Percentiles rank a stretch among this genome's conserved stretches.
Conservation (phyloP, 1,140 invertebrate species). For the Phortica variegata region DNA sequence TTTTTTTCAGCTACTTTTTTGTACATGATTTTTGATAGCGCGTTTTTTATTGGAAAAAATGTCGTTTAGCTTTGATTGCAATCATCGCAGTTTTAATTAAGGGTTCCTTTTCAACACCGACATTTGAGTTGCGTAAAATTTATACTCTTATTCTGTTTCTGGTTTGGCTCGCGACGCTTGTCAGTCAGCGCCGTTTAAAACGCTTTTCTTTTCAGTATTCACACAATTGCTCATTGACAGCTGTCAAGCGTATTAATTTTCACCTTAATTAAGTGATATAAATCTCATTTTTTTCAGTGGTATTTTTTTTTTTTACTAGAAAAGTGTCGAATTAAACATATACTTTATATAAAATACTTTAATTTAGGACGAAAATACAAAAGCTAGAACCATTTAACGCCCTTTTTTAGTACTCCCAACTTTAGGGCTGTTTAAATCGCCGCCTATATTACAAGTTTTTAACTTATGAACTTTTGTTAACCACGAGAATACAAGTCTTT, state of each 20-base stretch:
- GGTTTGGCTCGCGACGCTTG: neutral
- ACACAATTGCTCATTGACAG: conserved; percentile 31
- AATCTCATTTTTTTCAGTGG: conserved; percentile 29
- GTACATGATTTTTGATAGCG: conserved; percentile 21
- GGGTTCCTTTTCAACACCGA: neutral
- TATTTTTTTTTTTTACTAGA: neutral
- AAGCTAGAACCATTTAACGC: too few species aligned
- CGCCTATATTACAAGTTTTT: too few species aligned
- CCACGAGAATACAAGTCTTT: too few species aligned
- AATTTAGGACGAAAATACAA: too few species aligned
- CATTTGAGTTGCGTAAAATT: neutral
- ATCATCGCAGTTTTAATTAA: neutral
- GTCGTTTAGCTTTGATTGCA: conserved; percentile 1
- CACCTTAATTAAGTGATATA: conserved; percentile 56
- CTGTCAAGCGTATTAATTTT: conserved; percentile 45
- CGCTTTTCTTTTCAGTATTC: neutral
- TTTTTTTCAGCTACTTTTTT: conserved; percentile 25
- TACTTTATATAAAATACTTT: neutral
- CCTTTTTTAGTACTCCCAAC: too few species aligned
- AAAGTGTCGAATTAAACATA: neutral
- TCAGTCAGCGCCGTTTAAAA: neutral
- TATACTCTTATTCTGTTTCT: too few species aligned
- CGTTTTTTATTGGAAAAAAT: conserved; percentile 34
- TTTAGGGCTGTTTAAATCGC: too few species aligned
- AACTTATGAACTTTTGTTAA: neutral